Percentiles rank a stretch among this genome's conserved stretches.
phyloP scores from a whole-genome alignment of 2,113 vertebrate species.

The Parus major region DNA sequence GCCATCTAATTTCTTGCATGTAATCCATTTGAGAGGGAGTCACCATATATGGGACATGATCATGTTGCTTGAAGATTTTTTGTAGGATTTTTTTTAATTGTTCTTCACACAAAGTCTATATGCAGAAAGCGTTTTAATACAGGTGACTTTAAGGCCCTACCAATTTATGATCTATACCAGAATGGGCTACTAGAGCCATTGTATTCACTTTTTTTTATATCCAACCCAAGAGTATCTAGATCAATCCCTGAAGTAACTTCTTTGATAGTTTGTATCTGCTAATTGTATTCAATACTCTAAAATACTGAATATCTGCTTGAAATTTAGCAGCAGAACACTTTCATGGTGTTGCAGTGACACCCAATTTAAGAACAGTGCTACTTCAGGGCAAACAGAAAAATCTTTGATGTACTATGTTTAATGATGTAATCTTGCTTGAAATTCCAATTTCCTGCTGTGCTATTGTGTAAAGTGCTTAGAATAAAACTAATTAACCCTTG shows the following conservation, averaged over 20 bases:
- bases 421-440: neutral
- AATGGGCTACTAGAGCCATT: neutral
- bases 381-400: neutral
- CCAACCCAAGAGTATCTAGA: neutral
- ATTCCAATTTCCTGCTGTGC: neutral
- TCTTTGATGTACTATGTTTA: neutral
- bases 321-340: neutral
- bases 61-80: neutral
- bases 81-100: neutral
- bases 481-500: neutral
- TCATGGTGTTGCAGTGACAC: neutral
- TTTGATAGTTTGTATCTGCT: neutral
- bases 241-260: neutral
- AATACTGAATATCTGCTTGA: neutral
- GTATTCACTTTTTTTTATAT: neutral
- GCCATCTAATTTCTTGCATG: neutral
- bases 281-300: neutral
- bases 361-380: neutral
- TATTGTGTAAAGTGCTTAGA: neutral
- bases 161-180: neutral
- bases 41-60: neutral
- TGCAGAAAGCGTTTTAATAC: neutral
- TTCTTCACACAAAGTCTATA: neutral
- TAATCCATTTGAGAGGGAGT: neutral
- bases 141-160: neutral